These are phyloP conservation scores for Linurgus olivaceus DNA, from an alignment of 2,797 vertebrate genomes.

Conservation along the genomic window DNA sequence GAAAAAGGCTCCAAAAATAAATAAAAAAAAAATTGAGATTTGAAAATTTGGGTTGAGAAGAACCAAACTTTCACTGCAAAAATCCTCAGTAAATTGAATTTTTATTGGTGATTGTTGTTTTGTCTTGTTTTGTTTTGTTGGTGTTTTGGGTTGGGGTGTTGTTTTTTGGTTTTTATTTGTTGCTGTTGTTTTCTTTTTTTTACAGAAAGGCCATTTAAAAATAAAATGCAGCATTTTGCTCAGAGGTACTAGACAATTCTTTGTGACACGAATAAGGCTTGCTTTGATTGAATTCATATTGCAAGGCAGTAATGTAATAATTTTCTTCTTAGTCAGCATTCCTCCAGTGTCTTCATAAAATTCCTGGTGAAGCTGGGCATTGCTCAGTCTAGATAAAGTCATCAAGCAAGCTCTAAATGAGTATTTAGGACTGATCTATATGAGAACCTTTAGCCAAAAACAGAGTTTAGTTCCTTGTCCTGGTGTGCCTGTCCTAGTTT, in stretches of 20 bases:
- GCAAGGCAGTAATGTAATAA: background rate
- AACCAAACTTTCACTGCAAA: background rate
- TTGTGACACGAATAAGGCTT: background rate
- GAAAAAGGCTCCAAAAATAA: background rate
- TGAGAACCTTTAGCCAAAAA: background rate
- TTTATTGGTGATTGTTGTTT: background rate
- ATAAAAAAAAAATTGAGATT: background rate
- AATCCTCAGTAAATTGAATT: background rate
- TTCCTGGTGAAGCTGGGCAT: background rate
- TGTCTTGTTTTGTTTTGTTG: background rate
- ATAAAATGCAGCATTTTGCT: background rate
- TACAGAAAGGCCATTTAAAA: background rate
- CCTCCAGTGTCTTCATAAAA: background rate
- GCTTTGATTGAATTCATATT: background rate
- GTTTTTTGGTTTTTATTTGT: background rate
- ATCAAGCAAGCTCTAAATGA: background rate
- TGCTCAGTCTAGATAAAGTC: background rate
- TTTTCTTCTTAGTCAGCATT: background rate
- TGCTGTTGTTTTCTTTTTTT: background rate
- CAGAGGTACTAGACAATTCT: background rate
- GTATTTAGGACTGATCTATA: background rate
- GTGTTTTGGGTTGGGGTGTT: background rate
- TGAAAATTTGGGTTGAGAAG: background rate
- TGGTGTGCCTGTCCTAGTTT: background rate
- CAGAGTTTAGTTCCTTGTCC: background rate